These are phyloP conservation scores for Cosmorhoe ocellata DNA, from an alignment of 2,888 invertebrate genomes.

Conservation along the genomic window DNA sequence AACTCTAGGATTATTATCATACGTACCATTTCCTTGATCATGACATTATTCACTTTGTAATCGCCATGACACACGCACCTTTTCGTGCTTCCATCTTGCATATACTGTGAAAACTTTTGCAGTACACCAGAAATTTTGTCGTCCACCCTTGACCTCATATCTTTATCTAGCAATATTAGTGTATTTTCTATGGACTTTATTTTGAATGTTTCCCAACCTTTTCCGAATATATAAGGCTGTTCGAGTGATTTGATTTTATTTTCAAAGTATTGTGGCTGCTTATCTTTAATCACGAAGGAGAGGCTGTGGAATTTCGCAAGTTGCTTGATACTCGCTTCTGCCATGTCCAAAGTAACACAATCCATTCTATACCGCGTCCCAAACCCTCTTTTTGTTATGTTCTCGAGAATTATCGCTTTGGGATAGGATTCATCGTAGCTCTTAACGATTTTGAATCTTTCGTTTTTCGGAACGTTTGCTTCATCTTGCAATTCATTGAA, in stretches of 20 bases:
- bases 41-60: conserved; percentile 58
- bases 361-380: conserved; percentile 46
- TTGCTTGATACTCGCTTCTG: conserved; percentile 48
- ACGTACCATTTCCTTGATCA: conserved; percentile 51
- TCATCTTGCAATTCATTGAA: conserved; percentile 50
- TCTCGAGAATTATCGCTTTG: conserved; percentile 54
- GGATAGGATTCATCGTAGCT: conserved; percentile 44
- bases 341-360: conserved; percentile 47
- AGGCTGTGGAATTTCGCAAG: conserved; percentile 60
- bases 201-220: conserved; percentile 39
- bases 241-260: conserved; percentile 39
- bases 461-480: conserved; percentile 42
- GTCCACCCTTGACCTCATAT: conserved; percentile 35
- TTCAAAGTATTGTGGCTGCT: conserved; percentile 46
- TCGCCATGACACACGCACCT: conserved; percentile 59
- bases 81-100: conserved; percentile 35
- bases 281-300: conserved; percentile 48
- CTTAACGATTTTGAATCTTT: conserved; percentile 49
- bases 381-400: conserved; percentile 50
- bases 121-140: conserved; percentile 32
- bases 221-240: conserved; percentile 31
- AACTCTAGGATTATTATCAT: neutral
- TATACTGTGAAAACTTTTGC: conserved; percentile 39
- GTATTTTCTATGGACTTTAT: conserved; percentile 36
- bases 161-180: conserved; percentile 34